Evolutionary conservation across 1,140 invertebrate species (phyloP), one percentile per base, ranked within the genome.

Genomic region (Antheraea pernyi): DNA sequence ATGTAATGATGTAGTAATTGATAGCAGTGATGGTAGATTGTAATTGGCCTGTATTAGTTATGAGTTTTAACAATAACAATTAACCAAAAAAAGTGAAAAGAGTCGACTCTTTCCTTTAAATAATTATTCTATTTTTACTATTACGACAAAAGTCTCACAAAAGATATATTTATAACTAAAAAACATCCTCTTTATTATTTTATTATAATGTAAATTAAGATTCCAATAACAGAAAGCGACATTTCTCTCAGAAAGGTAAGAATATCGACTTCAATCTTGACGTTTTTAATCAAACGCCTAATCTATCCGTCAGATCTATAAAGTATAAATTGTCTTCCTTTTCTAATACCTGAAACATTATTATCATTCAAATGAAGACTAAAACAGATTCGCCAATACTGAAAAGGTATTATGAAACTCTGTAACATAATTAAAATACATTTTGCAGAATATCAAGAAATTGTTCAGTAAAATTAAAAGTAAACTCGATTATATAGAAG

Each of bases 401-500:
- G 65, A 59, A 36, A 46, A 13, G 46, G 11, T 53, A 16, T 53
- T 62, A 66, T 66, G 58, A 48, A 71, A 71, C 67, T 37, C 30
- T 59, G 70, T 46, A 60, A 67, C 36, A 37, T 65, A 71, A 67
- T 71, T 71, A 62, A 67, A 70, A 71, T 46, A 19, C 67, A 71
- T 39, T 71, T 67, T 66, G 19, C 8, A 10, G 70, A 71, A 71
- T 63, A 60, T 67, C 42, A 37, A 59, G 22, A n/a, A 9, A 22
- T 61, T 37, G 61, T 46, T 19, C 18, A n/a, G 36, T 36, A 46
- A 67, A 71, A 71, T 71, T 48, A 71, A 71, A 71, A 71, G 58
- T 71, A 71, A 71, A 71, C 70, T 67, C 65, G 36, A 67, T 71
- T 70, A 64, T 65, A 48, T 63, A 22, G 59, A 68, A 71, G 59